Conservation (phyloP, 2,888 invertebrate genomes). For the Dolichopus griseipennis region DNA sequence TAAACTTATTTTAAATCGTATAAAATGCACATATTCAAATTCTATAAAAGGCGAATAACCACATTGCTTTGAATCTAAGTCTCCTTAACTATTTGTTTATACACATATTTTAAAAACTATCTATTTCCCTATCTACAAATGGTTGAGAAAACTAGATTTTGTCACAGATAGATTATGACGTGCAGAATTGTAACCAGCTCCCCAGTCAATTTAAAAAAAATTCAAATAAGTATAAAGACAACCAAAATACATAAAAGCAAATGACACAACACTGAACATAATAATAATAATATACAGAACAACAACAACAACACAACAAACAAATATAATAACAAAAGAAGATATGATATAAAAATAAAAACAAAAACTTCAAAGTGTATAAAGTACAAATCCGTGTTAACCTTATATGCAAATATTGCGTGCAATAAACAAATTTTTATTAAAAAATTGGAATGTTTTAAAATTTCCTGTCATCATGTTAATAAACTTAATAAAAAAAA, state of each 20-base stretch:
- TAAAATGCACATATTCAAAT: too few species aligned
- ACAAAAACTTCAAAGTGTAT: neutral
- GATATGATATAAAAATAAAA: neutral
- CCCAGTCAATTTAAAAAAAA: too few species aligned
- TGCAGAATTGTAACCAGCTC: too few species aligned
- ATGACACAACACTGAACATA: neutral
- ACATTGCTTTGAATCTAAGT: too few species aligned
- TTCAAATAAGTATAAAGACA: neutral
- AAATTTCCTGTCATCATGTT: constrained; percentile 6
- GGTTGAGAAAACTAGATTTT: too few species aligned
- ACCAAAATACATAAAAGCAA: neutral
- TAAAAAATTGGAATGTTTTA: neutral
- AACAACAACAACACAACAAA: neutral
- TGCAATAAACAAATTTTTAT: constrained; percentile 1
- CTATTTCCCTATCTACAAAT: too few species aligned
- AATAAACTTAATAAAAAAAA: neutral
- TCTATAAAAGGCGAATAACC: too few species aligned
- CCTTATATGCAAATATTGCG: constrained; percentile 6
- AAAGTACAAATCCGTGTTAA: constrained; percentile 6
- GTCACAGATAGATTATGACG: too few species aligned
- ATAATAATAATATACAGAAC: neutral
- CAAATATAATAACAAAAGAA: neutral
- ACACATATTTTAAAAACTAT: too few species aligned
- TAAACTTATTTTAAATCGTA: too few species aligned
- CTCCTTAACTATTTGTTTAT: too few species aligned